A percentile compares a stretch with the other conserved stretches of the same genome.
phyloP scores from a whole-genome alignment of 2,888 invertebrate genomes.

The Pyrochroa serraticornis region DNA sequence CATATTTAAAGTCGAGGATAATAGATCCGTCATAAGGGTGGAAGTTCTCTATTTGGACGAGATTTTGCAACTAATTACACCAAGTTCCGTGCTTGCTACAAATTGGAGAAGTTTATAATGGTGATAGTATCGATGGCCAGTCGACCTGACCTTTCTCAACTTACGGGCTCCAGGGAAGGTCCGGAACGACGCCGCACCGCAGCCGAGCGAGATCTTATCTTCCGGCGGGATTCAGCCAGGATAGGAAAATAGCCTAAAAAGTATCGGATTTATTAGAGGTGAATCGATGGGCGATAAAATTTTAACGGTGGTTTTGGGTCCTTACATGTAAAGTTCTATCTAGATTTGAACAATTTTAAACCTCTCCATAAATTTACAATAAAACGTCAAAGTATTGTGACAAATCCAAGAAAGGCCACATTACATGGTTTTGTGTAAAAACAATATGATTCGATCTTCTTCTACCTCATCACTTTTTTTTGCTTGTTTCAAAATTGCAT shows the following conservation, averaged over 20 bases:
- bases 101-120: constrained; percentile 12
- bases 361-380: too few species aligned
- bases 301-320: constrained; percentile 9
- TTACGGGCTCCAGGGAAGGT: constrained; percentile 16
- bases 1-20: neutral
- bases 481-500: too few species aligned
- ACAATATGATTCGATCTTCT: too few species aligned
- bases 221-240: constrained; percentile 6
- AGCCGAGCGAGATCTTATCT: constrained; percentile 21
- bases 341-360: constrained; percentile 3
- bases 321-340: constrained; percentile 9
- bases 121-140: constrained; percentile 6
- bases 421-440: too few species aligned
- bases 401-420: neutral
- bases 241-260: constrained; percentile 21
- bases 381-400: constrained; percentile 19
- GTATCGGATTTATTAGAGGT: constrained; percentile 24
- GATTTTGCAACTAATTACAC: constrained; percentile 7
- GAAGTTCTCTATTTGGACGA: too few species aligned
- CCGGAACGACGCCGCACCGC: constrained; percentile 4
- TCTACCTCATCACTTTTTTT: too few species aligned
- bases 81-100: neutral
- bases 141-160: constrained; percentile 18
- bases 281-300: constrained; percentile 18
- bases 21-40: too few species aligned